Evolutionary conservation across 2,113 vertebrate genomes (phyloP).

Genomic region (Hippolais icterina): DNA sequence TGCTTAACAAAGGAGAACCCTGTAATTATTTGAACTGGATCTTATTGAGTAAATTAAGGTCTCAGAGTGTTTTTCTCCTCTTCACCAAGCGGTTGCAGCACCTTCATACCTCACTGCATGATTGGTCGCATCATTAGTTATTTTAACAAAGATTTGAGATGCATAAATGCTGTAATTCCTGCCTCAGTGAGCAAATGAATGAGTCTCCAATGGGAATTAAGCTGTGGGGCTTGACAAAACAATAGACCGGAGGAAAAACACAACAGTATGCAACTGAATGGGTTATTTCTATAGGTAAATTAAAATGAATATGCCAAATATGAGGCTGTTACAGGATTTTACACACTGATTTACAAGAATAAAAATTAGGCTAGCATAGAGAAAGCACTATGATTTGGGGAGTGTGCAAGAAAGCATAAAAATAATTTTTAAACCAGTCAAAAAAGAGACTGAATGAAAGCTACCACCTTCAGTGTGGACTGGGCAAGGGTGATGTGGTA

Average conservation of each 20-base stretch:
- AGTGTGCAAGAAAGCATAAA: background rate
- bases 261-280: background rate
- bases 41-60: background rate
- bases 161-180: background rate
- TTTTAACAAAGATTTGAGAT: background rate
- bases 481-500: background rate
- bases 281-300: background rate
- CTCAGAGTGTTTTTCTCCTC: background rate
- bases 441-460: background rate
- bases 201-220: background rate
- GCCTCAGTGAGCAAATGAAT: background rate
- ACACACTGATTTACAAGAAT: background rate
- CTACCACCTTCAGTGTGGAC: background rate
- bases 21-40: background rate
- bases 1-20: background rate
- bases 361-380: background rate
- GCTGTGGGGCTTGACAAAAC: background rate
- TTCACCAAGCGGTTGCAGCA: background rate
- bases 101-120: accelerated
- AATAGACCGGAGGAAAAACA: background rate
- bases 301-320: background rate
- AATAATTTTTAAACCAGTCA: background rate
- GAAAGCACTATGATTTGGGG: background rate
- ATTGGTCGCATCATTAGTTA: background rate
- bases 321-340: background rate